Conservation (phyloP, 2,888 invertebrate genomes). For the Chloromyia formosa region DNA sequence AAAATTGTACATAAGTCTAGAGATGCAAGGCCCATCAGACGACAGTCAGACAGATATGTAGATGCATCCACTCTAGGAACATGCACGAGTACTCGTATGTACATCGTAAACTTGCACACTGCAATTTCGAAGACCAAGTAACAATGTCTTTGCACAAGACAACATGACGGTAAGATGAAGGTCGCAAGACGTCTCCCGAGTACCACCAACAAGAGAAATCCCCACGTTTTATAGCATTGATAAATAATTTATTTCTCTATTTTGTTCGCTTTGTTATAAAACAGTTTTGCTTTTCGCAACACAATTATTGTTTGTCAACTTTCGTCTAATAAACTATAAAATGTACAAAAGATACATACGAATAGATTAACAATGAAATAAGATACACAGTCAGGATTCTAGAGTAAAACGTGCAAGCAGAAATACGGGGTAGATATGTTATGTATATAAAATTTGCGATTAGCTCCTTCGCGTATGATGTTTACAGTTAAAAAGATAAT, state of each 20-base stretch:
- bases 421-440: too few species aligned
- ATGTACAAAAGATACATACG: constrained; percentile 12
- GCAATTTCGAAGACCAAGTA: too few species aligned
- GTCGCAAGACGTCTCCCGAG: background rate
- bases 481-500: background rate
- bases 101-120: background rate
- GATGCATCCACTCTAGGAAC: background rate
- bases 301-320: too few species aligned
- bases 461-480: background rate
- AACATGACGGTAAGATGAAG: background rate
- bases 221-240: constrained; percentile 10
- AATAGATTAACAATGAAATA: constrained; percentile 1
- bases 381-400: background rate
- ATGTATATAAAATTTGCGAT: background rate
- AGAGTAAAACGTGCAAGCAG: background rate
- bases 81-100: too few species aligned
- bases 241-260: constrained; percentile 22
- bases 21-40: too few species aligned
- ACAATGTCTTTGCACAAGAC: background rate
- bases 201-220: constrained; percentile 19
- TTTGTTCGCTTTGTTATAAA: background rate
- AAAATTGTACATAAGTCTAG: too few species aligned
- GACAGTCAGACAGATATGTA: too few species aligned
- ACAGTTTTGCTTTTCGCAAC: too few species aligned
- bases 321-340: too few species aligned